A percentile compares a stretch with the other conserved stretches of the same genome.
phyloP scores from a whole-genome alignment of 1,140 invertebrate genomes.

The Formica exsecta region DNA sequence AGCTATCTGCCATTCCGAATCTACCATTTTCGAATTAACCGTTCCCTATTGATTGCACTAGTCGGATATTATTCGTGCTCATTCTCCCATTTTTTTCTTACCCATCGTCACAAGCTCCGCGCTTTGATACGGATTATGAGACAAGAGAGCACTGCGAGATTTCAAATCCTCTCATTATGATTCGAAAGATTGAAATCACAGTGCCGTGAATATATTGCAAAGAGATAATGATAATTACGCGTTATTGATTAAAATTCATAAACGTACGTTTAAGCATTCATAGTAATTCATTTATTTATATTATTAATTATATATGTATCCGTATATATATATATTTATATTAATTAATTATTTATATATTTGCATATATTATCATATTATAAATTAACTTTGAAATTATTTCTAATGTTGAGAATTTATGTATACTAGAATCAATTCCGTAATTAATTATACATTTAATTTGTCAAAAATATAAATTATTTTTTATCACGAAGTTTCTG shows the following conservation, averaged over 20 bases:
- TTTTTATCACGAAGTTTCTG: neutral
- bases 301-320: neutral
- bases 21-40: slow-evolving; percentile 60
- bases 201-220: neutral
- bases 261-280: neutral
- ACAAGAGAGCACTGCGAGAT: slow-evolving; percentile 1
- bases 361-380: neutral
- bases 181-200: neutral
- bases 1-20: slow-evolving; percentile 37
- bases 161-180: slow-evolving; percentile 31
- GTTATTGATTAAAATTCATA: slow-evolving; percentile 9
- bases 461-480: neutral
- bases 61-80: slow-evolving; percentile 30
- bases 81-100: slow-evolving; percentile 12
- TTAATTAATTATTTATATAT: slow-evolving; percentile 19
- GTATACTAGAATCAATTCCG: neutral
- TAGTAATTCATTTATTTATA: neutral
- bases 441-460: neutral
- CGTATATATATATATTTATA: neutral
- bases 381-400: too few relatives aligned
- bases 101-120: slow-evolving; percentile 13
- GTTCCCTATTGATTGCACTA: slow-evolving; percentile 46
- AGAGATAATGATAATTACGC: neutral
- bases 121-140: slow-evolving; percentile 42
- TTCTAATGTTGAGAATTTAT: neutral